phyloP scores from a whole-genome alignment of 2,797 vertebrate genomes.

The Botia almorhae region DNA sequence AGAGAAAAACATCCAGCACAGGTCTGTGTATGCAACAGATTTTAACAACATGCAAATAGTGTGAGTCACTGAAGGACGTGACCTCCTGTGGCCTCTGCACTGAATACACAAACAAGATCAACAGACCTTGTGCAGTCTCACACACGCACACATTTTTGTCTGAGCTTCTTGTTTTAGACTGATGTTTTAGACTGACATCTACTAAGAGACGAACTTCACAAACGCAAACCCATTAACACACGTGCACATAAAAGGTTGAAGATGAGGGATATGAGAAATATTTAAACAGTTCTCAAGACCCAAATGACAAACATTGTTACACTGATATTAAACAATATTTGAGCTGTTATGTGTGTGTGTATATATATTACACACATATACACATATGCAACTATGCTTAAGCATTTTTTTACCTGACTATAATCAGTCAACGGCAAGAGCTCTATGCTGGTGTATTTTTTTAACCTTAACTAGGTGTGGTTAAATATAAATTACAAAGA shows the following conservation, averaged over 20 bases:
- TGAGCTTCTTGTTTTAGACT: background rate
- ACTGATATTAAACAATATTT: background rate
- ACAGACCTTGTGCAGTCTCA: background rate
- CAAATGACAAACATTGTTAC: background rate
- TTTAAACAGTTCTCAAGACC: background rate
- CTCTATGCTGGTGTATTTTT: too few species aligned
- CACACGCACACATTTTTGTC: background rate
- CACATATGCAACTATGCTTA: too few species aligned
- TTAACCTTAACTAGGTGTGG: slow-evolving; percentile 18
- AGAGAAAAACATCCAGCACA: slow-evolving; percentile 13
- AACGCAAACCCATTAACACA: background rate
- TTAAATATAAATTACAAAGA: background rate
- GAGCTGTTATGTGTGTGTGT: too few species aligned
- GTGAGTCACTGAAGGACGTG: slow-evolving; percentile 17
- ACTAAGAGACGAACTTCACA: background rate
- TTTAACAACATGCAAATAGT: slow-evolving; percentile 40
- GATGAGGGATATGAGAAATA: background rate
- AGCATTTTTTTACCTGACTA: too few species aligned
- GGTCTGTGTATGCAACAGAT: slow-evolving; percentile 31
- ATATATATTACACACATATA: too few species aligned
- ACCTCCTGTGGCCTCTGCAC: slow-evolving; percentile 9
- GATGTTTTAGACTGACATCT: slow-evolving; percentile 12
- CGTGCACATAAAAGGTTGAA: background rate
- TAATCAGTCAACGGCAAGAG: too few species aligned
- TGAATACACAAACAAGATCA: slow-evolving; percentile 13